phyloP scores from a whole-genome alignment of 1,140 invertebrate species.

The Drosophila grimshawi region DNA sequence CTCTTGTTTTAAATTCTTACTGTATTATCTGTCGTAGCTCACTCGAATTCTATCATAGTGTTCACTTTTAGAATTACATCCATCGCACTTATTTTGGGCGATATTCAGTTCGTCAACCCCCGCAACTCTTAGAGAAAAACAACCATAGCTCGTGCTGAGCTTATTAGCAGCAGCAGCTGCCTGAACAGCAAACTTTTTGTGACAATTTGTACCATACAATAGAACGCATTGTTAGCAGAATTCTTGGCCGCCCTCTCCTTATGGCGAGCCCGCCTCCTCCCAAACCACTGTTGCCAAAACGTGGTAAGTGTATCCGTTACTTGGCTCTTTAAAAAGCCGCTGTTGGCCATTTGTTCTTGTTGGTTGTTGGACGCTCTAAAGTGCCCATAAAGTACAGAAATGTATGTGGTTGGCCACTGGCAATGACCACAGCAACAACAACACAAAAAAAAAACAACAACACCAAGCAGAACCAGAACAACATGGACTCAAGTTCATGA shows the following conservation, averaged over 20 bases:
- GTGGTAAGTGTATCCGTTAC: conserved; percentile 36
- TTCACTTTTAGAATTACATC: not conserved
- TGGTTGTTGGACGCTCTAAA: conserved; percentile 53
- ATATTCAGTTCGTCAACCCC: not conserved
- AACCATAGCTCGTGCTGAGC: not conserved
- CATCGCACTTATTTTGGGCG: not conserved
- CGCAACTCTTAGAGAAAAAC: too few species aligned
- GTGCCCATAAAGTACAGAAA: conserved; percentile 76
- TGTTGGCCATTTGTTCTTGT: conserved; percentile 42
- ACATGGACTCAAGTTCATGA: conserved; percentile 54
- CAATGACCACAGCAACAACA: conserved; percentile 37
- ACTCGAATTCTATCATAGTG: not conserved
- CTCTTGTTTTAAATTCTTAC: not conserved
- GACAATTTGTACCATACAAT: conserved; percentile 68
- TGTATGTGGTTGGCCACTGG: conserved; percentile 66
- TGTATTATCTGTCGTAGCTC: not conserved
- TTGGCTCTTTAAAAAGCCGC: conserved; percentile 32
- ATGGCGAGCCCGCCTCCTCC: not conserved
- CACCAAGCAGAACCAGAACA: conserved; percentile 25
- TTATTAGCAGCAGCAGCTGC: conserved; percentile 24
- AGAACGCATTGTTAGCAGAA: conserved; percentile 52
- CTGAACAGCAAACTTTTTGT: conserved; percentile 47
- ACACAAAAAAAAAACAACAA: conserved; percentile 5
- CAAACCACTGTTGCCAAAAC: not conserved
- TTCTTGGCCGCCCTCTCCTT: not conserved